phyloP scores from a whole-genome alignment of 2,113 vertebrate species.

The Genyomyrus donnyi region DNA sequence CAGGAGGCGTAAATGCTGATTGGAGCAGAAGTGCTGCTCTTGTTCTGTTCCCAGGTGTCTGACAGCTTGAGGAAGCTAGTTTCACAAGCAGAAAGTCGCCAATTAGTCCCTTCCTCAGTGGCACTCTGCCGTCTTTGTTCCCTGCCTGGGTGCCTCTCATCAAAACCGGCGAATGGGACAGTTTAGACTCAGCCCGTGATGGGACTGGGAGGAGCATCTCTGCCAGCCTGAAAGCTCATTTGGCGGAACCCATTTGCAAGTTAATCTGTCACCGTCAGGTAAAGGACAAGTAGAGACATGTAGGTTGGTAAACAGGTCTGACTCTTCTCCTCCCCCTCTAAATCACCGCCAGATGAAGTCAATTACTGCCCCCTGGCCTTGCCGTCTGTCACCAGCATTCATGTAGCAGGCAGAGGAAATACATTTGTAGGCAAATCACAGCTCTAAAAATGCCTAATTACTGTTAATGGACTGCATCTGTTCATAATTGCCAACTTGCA shows the following conservation, averaged over 20 bases:
- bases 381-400: constrained; percentile 11
- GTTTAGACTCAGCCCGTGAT: background rate
- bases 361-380: background rate
- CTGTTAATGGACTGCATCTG: constrained; percentile 18
- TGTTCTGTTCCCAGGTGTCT: background rate
- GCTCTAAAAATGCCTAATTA: constrained; percentile 16
- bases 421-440: background rate
- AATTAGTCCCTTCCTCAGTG: background rate
- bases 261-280: background rate
- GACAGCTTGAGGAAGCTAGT: background rate
- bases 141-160: background rate
- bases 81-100: too few relatives aligned
- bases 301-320: background rate
- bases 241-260: background rate
- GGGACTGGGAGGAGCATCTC: background rate
- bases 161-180: background rate
- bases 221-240: background rate
- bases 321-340: background rate
- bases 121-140: background rate
- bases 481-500: background rate
- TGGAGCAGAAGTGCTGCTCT: background rate
- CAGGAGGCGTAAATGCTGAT: background rate
- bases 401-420: background rate
- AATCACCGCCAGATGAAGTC: background rate
- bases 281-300: background rate